Percentiles rank a stretch among this genome's conserved stretches.
Conservation (phyloP, 2,797 vertebrate genomes). For the Sarcoramphus papa region DNA sequence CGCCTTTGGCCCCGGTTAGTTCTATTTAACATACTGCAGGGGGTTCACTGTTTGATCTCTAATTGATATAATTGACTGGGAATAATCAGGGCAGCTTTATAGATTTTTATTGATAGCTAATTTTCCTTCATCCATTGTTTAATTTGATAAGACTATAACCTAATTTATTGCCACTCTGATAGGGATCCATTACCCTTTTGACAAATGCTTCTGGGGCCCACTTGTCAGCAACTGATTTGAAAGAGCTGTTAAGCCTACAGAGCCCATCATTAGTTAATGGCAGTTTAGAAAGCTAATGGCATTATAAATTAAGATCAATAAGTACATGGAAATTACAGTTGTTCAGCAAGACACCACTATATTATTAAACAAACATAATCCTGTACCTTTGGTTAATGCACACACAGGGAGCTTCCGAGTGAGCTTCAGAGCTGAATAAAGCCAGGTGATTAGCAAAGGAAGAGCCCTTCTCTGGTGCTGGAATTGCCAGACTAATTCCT, state of each 20-base stretch:
- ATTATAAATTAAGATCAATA: constrained; percentile 83
- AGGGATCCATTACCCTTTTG: constrained; percentile 80
- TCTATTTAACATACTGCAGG: constrained; percentile 81
- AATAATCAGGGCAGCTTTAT: constrained; percentile 77
- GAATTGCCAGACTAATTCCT: constrained; percentile 55
- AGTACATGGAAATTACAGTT: constrained; percentile 80
- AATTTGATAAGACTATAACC: constrained; percentile 79
- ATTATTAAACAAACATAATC: constrained; percentile 75
- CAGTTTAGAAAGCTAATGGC: constrained; percentile 81
- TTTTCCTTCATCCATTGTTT: constrained; percentile 80
- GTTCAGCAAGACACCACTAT: constrained; percentile 71
- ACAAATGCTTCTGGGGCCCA: constrained; percentile 79
- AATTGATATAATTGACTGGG: constrained; percentile 87
- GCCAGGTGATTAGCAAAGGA: constrained; percentile 60
- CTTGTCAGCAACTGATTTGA: constrained; percentile 80
- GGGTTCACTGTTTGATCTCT: constrained; percentile 82
- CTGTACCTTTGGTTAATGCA: constrained; percentile 59
- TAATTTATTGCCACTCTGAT: constrained; percentile 81
- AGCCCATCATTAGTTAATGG: constrained; percentile 79
- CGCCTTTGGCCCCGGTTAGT: constrained; percentile 77
- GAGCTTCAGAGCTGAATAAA: constrained; percentile 47
- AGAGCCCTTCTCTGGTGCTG: constrained; percentile 24
- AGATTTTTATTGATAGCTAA: constrained; percentile 84
- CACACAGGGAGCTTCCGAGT: constrained; percentile 38
- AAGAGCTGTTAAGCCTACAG: constrained; percentile 77